Evolutionary conservation across 2,797 vertebrate genomes (phyloP).

Genomic region (Cuculus canorus): DNA sequence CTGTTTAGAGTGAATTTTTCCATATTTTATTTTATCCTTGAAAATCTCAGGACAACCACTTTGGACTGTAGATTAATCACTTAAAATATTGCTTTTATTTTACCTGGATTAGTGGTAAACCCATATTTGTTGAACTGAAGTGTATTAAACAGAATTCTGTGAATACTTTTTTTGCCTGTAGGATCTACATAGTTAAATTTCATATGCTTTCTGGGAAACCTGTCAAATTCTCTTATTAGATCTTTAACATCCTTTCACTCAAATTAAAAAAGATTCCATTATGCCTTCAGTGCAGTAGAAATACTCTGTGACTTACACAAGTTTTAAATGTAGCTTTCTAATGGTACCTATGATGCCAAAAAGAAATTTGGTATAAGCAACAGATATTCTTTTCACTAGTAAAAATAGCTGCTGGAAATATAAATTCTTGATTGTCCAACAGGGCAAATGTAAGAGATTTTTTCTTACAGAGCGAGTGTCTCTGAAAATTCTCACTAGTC

Average conservation of each 20-base stretch:
- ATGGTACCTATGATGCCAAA: background rate
- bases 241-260: conserved; percentile 38
- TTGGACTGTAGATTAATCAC: background rate
- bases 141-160: conserved; percentile 12
- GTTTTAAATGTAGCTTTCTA: conserved; percentile 14
- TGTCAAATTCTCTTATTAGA: conserved; percentile 40
- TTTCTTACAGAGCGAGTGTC: background rate
- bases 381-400: background rate
- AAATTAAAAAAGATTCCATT: conserved; percentile 34
- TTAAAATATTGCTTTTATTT: conserved; percentile 49
- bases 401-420: background rate
- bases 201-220: conserved; percentile 37
- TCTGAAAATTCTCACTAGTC: background rate
- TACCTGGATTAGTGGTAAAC: conserved; percentile 27
- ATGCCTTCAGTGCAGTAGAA: conserved; percentile 4
- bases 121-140: conserved; percentile 27
- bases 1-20: background rate
- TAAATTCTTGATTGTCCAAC: background rate
- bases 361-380: background rate
- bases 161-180: background rate
- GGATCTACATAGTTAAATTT: conserved; percentile 49
- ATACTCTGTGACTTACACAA: background rate
- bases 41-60: background rate
- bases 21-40: background rate
- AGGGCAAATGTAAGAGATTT: background rate